Evolutionary conservation across 2,888 invertebrate species (phyloP).

Genomic region (Cephus sareptanus): DNA sequence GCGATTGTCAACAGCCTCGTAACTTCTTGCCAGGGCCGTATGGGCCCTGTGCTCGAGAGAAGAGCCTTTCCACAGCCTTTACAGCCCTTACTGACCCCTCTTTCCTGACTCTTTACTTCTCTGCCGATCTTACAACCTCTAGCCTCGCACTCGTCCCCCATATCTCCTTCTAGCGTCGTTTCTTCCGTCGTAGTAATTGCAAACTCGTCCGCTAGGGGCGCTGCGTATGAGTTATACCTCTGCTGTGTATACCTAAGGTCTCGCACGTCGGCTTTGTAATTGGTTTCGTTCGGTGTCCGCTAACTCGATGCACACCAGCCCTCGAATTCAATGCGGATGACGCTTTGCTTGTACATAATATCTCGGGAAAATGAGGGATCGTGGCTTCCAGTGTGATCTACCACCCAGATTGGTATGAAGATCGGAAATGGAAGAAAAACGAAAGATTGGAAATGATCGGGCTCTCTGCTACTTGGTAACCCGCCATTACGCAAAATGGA

Average conservation of each 20-base stretch:
- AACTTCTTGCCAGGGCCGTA: constrained; percentile 24
- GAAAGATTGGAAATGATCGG: not conserved
- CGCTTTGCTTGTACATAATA: not conserved
- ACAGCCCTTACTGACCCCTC: constrained; percentile 1
- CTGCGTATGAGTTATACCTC: constrained; percentile 39
- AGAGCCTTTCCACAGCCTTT: not conserved
- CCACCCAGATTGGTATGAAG: not conserved
- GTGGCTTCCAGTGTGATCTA: not conserved
- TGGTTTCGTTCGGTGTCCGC: not conserved
- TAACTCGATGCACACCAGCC: not conserved
- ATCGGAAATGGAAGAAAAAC: not conserved
- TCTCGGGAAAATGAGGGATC: not conserved
- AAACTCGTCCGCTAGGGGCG: constrained; percentile 26
- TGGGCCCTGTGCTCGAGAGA: not conserved
- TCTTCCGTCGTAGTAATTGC: constrained; percentile 58
- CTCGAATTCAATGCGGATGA: not conserved
- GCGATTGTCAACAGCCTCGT: constrained; percentile 53
- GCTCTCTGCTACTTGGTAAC: not conserved
- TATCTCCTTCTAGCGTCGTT: constrained; percentile 41
- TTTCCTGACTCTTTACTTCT: not conserved
- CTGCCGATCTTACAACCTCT: not conserved
- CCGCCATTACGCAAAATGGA: not conserved
- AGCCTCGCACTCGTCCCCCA: not conserved
- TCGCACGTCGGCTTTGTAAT: constrained; percentile 37
- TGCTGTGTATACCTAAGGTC: constrained; percentile 17